These are phyloP conservation scores for Dendrocincla tyrannina DNA, from an alignment of 2,797 vertebrate species.

Conservation along the genomic window DNA sequence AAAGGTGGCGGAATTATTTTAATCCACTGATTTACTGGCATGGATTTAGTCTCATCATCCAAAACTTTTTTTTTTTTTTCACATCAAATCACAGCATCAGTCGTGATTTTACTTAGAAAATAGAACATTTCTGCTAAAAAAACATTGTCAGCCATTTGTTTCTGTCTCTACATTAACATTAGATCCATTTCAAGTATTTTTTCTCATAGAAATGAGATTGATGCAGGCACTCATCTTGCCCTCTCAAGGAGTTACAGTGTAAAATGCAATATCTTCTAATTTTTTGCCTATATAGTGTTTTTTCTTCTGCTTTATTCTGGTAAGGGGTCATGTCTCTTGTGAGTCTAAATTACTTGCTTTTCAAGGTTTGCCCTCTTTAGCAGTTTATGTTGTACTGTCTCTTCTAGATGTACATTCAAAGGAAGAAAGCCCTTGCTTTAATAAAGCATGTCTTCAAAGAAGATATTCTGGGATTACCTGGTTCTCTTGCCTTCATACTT, in stretches of 20 bases:
- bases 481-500: not conserved
- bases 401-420: not conserved
- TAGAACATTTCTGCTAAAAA: not conserved
- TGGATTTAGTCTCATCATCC: not conserved
- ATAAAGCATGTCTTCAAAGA: not conserved
- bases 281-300: not conserved
- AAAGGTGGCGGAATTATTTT: not conserved
- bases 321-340: not conserved
- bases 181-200: not conserved
- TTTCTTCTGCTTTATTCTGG: not conserved
- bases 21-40: not conserved
- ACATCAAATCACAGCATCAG: not conserved
- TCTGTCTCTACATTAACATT: not conserved
- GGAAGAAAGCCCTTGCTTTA: not conserved
- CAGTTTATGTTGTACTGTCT: not conserved
- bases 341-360: not conserved
- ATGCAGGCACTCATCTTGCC: not conserved
- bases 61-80: not conserved
- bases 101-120: not conserved
- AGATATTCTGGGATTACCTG: not conserved
- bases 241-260: not conserved
- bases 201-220: not conserved
- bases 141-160: not conserved
- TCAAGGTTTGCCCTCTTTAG: not conserved
- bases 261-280: not conserved